Evolutionary conservation across 2,113 vertebrate species (phyloP), one percentile per base, ranked within the genome.

Genomic region (Petrocephalus zakoni): DNA sequence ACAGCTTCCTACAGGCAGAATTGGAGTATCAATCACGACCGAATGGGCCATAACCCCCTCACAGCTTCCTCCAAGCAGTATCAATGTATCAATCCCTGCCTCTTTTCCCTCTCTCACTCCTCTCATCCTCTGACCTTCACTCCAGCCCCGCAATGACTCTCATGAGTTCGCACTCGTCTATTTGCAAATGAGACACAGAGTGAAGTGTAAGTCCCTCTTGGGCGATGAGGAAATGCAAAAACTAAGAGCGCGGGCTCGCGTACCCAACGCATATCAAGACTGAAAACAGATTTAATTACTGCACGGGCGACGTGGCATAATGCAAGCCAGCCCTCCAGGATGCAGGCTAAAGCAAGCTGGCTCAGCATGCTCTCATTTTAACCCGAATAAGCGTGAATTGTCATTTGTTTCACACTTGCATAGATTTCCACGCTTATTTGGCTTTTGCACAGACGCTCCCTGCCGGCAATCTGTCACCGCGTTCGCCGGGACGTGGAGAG

Each of bases 381-480:
- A 52, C 29, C 51, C n/a, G 56, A 86, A 86, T 55, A 86, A 56
- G 22, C 52, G 29, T 37, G 53, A 21, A 56, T 22, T 7, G 3
- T 25, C 92, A 94, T 88, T 94, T 86, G 91, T 93, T 94, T 94
- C 90, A 92, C 89, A 88, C 91, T 92, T 58, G 29, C 92, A 91
- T 94, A 91, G 94, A 90, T 90, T 91, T 90, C 90, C 90, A 92
- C 88, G 88, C 90, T 92, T 93, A 93, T 94, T 92, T 90, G 87
- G 89, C 87, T 92, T 88, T 83, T 92, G 90, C 51, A 92, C 90
- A 91, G 90, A 91, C 92, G 89, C 91, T 89, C 93, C 91, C 91
- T 92, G 90, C 90, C 90, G 92, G 89, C 90, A 93, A 91, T 94
- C 94, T 92, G 94, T 94, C 90, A 92, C 82, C 0, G 42, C 87